Evolutionary conservation across 2,888 invertebrate species (phyloP).

Genomic region (Papilio protenor): DNA sequence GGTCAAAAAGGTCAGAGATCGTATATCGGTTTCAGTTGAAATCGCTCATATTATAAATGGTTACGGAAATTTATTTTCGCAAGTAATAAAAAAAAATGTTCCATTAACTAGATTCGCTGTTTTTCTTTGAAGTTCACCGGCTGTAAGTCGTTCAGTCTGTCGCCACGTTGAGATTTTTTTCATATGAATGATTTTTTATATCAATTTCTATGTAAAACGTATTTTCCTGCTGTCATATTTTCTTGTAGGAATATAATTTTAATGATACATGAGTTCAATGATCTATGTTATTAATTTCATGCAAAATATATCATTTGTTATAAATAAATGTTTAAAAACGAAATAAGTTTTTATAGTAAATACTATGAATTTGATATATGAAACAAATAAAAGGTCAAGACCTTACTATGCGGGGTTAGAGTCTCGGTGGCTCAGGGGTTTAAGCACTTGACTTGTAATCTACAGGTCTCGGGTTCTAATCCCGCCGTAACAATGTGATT

Average conservation of each 20-base stretch:
- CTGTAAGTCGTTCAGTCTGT: conserved; percentile 11
- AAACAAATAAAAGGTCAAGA: too few species aligned
- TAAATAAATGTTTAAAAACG: neutral
- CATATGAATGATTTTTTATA: conserved; percentile 1
- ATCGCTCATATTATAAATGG: neutral
- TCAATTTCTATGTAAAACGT: conserved; percentile 17
- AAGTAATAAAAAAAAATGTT: conserved; percentile 11
- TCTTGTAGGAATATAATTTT: neutral
- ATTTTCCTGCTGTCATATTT: conserved; percentile 4
- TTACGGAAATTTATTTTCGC: conserved; percentile 10
- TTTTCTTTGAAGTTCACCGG: conserved; percentile 18
- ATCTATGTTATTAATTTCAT: neutral
- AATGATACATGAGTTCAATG: conserved; percentile 13
- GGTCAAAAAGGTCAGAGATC: neutral
- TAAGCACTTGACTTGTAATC: too few species aligned
- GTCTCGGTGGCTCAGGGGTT: too few species aligned
- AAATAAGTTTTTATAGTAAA: too few species aligned
- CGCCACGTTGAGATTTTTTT: conserved; percentile 2
- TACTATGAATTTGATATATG: too few species aligned
- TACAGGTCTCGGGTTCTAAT: too few species aligned
- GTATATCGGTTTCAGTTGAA: neutral
- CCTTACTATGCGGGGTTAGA: too few species aligned
- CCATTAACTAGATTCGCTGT: conserved; percentile 15
- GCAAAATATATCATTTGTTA: neutral
- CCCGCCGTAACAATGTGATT: too few species aligned